These are phyloP conservation scores for Chrysogorgia sp. DNA, from an alignment of 92 coral and sea anemone species.

Conservation along the genomic window DNA sequence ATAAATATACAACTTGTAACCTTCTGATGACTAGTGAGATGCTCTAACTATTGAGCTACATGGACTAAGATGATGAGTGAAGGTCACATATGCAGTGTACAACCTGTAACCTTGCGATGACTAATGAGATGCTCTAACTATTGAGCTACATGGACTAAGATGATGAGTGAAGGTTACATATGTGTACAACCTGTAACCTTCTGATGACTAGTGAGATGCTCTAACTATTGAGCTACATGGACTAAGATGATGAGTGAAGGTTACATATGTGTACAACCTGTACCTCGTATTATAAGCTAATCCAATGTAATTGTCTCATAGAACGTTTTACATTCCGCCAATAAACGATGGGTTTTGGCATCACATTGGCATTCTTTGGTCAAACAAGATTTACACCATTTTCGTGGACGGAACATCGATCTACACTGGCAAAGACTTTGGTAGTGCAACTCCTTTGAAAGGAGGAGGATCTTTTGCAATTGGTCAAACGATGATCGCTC, in stretches of 20 bases:
- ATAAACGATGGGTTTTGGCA: conserved; percentile 19
- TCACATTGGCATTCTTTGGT: conserved; percentile 21
- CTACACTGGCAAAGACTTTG: conserved; percentile 2
- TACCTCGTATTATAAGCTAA: not conserved
- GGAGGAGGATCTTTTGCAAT: conserved; percentile 4
- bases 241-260: no score
- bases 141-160: no score
- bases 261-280: no score
- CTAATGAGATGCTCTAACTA: no score
- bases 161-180: no score
- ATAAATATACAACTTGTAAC: not conserved
- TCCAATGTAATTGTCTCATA: not conserved
- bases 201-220: no score
- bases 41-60: no score
- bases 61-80: no score
- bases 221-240: no score
- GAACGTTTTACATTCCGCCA: not conserved
- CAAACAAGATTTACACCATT: not conserved
- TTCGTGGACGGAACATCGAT: conserved; percentile 6
- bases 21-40: not conserved
- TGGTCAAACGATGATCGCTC: not conserved
- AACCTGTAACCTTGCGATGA: not conserved
- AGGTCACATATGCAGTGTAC: no score
- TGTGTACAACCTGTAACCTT: no score
- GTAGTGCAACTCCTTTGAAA: not conserved